A percentile compares a stretch with the other conserved stretches of the same genome.
phyloP scores from a whole-genome alignment of 2,888 invertebrate species.

The Ochlodes sylvanus region DNA sequence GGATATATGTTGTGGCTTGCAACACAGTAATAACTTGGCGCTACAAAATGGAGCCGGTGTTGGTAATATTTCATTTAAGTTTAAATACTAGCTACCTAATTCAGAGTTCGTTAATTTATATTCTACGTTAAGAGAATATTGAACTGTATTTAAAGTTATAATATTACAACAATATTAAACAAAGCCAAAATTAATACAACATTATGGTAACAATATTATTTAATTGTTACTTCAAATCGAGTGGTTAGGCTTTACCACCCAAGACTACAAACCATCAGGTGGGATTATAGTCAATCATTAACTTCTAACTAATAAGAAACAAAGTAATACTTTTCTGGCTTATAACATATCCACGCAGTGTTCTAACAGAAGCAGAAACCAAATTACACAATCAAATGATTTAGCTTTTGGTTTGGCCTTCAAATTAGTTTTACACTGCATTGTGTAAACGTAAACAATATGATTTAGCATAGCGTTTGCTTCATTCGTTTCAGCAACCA shows the following conservation, averaged over 20 bases:
- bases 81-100: no score
- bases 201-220: no score
- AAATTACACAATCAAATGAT: conserved; percentile 18
- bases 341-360: neutral
- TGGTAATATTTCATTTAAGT: neutral
- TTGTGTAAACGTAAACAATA: conserved; percentile 38
- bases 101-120: no score
- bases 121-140: no score
- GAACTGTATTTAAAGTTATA: no score
- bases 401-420: conserved; percentile 29
- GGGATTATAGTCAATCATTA: no score
- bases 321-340: neutral
- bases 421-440: conserved; percentile 32
- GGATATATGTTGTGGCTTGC: conserved; percentile 31
- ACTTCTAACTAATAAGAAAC: no score
- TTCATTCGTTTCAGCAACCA: conserved; percentile 33
- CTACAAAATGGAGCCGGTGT: conserved; percentile 4
- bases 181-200: no score
- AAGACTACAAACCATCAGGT: no score
- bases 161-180: no score
- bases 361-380: conserved; percentile 9
- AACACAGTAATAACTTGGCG: conserved; percentile 21
- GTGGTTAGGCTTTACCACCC: neutral
- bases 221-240: no score
- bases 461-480: conserved; percentile 35